These are phyloP conservation scores for Axea sp. DNA, from an alignment of 2,888 invertebrate species.

Conservation along the genomic window DNA sequence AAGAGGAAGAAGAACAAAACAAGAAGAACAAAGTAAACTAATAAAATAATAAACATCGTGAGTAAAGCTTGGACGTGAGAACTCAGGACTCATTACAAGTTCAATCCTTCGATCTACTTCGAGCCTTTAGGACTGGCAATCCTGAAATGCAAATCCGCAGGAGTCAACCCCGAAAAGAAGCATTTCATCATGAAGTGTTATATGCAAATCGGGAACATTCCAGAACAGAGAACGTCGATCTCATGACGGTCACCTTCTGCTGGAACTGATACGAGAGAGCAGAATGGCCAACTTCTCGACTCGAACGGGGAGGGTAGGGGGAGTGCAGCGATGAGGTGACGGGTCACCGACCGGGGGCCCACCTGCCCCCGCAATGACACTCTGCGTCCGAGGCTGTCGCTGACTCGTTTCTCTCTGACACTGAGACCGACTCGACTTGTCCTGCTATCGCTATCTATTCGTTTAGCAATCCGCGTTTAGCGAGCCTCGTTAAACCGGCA, in stretches of 20 bases:
- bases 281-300: conserved; percentile 9
- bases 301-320: not conserved
- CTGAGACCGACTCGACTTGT: conserved; percentile 64
- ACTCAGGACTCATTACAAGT: too few species aligned
- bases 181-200: conserved; percentile 20
- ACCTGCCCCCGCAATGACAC: conserved; percentile 63
- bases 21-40: too few species aligned
- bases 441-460: conserved; percentile 61
- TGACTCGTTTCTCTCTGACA: conserved; percentile 63
- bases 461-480: conserved; percentile 51
- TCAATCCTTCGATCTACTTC: too few species aligned
- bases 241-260: conserved; percentile 41
- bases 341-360: conserved; percentile 65
- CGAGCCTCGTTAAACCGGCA: conserved; percentile 57
- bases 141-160: conserved; percentile 1
- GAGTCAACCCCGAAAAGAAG: conserved; percentile 7
- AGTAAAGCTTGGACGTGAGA: too few species aligned
- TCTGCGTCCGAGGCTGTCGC: conserved; percentile 61
- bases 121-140: too few species aligned
- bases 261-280: conserved; percentile 35
- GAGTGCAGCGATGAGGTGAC: conserved; percentile 55
- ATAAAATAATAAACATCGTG: too few species aligned
- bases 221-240: conserved; percentile 36
- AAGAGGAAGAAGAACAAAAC: too few species aligned
- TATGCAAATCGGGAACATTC: conserved; percentile 33